A percentile compares a stretch with the other conserved stretches of the same genome.
These are phyloP conservation scores for Abscondita cerata DNA, from an alignment of 2,888 invertebrate species.

Conservation along the genomic window DNA sequence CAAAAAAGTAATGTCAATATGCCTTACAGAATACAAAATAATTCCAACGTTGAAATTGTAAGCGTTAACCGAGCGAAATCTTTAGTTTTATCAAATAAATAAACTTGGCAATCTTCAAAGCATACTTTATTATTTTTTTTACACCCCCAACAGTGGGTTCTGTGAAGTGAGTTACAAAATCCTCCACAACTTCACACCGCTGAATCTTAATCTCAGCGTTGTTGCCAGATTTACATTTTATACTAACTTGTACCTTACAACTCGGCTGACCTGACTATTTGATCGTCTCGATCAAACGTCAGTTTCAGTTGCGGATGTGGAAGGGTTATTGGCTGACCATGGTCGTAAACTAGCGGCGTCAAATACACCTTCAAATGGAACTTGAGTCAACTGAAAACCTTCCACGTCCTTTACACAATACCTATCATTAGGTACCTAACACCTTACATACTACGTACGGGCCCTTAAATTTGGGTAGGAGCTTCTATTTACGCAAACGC, in stretches of 20 bases:
- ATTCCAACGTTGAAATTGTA: no score
- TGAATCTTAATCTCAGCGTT: no score
- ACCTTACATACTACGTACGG: slow-evolving; percentile 36
- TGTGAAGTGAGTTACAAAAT: no score
- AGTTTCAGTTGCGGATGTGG: background rate
- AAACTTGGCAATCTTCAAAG: no score
- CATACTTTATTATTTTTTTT: no score
- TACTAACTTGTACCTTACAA: background rate
- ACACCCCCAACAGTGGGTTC: no score
- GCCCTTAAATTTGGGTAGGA: slow-evolving; percentile 29
- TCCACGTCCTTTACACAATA: slow-evolving; percentile 38
- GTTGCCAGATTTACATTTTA: no score
- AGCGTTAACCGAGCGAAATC: no score
- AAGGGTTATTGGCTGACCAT: background rate
- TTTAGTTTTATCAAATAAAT: no score
- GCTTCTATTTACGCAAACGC: slow-evolving; percentile 16
- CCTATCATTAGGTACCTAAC: slow-evolving; percentile 38
- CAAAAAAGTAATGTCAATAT: no score
- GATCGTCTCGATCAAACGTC: slow-evolving; percentile 1
- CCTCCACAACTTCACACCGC: no score
- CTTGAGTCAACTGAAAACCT: slow-evolving; percentile 34
- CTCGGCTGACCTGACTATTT: background rate
- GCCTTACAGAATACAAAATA: no score
- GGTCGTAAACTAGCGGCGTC: background rate
- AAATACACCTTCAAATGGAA: slow-evolving; percentile 10